Conservation (phyloP, 2,888 invertebrate species). For the Phorcus lineatus region DNA sequence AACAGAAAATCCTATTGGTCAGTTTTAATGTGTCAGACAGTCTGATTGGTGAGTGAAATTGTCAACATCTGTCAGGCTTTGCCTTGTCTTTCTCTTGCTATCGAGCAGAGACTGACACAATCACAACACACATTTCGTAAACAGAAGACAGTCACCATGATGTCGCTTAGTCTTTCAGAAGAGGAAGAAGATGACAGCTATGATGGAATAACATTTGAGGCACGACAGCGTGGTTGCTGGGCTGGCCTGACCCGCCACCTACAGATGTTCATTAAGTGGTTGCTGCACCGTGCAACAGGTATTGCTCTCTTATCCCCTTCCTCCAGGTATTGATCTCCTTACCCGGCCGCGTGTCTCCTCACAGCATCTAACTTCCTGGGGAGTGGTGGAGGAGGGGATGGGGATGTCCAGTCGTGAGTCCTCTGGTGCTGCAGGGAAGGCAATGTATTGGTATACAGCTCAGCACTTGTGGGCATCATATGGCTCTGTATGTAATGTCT, state of each 20-base stretch:
- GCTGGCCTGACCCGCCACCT: background rate
- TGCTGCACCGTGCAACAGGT: background rate
- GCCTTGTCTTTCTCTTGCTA: background rate
- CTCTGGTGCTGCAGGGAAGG: no score
- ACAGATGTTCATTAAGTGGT: background rate
- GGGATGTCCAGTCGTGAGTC: no score
- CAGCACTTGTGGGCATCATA: no score
- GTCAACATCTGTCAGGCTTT: background rate
- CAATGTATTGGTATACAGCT: no score
- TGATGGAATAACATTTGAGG: background rate
- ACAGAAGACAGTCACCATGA: background rate
- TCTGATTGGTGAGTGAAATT: background rate
- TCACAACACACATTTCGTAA: background rate
- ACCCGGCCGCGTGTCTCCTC: no score
- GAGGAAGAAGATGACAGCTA: background rate
- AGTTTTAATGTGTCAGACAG: background rate
- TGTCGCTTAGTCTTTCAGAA: background rate
- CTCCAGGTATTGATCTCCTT: no score
- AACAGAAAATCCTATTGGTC: background rate
- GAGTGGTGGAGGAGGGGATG: no score
- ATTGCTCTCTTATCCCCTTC: no score
- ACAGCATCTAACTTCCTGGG: no score
- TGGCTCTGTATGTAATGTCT: no score
- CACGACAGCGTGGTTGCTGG: background rate
- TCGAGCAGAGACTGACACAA: background rate